These are phyloP conservation scores for Xiphorhynchus erythropygius DNA, from an alignment of 2,797 vertebrate species.

Conservation along the genomic window DNA sequence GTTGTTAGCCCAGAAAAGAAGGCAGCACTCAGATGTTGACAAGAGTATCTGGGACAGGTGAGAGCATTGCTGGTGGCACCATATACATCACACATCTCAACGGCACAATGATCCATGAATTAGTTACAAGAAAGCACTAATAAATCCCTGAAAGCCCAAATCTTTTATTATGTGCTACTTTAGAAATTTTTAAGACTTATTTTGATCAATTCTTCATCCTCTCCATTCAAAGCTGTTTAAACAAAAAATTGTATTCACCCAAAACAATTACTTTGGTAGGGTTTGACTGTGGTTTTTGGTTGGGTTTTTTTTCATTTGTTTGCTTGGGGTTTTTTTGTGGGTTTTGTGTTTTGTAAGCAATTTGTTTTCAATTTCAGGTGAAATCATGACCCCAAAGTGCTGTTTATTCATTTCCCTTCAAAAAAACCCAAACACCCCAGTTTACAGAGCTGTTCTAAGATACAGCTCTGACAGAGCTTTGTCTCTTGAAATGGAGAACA, in stretches of 20 bases:
- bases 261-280: neutral
- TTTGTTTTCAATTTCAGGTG: neutral
- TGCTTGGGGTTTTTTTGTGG: too few species aligned
- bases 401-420: neutral
- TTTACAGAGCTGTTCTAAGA: neutral
- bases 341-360: neutral
- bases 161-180: neutral
- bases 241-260: neutral
- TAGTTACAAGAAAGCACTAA: neutral
- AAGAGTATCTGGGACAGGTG: neutral
- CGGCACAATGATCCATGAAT: neutral
- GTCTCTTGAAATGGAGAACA: neutral
- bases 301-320: neutral
- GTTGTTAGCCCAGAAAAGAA: neutral
- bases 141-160: neutral
- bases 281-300: neutral
- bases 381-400: neutral
- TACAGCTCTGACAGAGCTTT: neutral
- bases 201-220: neutral
- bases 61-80: neutral
- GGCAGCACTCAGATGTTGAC: neutral
- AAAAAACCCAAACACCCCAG: neutral
- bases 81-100: neutral
- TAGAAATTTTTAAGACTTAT: neutral
- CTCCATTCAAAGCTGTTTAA: neutral